Percentiles rank a stretch among this genome's conserved stretches.
phyloP scores from a whole-genome alignment of 2,797 vertebrate species.

The Spheniscus humboldti region DNA sequence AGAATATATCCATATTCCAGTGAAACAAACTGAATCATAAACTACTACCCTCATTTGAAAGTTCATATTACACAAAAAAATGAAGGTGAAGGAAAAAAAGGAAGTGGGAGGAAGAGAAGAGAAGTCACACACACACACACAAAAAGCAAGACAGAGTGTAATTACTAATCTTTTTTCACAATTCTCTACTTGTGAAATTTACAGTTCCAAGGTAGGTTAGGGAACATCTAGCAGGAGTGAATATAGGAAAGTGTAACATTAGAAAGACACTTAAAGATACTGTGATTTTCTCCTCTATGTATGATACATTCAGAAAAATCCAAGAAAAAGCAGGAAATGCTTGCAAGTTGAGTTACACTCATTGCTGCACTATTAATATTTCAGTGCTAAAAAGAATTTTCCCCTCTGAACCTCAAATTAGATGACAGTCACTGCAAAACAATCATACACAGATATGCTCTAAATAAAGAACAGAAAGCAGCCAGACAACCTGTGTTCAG shows the following conservation, averaged over 20 bases:
- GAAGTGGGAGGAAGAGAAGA: not conserved
- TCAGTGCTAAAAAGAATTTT: not conserved
- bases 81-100: not conserved
- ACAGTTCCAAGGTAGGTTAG: not conserved
- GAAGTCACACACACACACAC: not conserved
- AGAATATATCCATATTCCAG: not conserved
- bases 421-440: not conserved
- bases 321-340: not conserved
- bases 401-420: not conserved
- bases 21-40: not conserved
- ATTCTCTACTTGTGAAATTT: not conserved
- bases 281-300: not conserved
- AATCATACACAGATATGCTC: not conserved
- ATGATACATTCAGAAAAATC: not conserved
- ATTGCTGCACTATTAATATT: not conserved
- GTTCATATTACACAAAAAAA: not conserved
- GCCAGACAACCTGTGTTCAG: not conserved
- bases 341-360: not conserved
- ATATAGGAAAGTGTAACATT: not conserved
- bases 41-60: not conserved
- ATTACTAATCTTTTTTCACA: not conserved
- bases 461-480: not conserved
- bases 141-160: not conserved
- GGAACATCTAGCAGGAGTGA: not conserved
- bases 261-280: not conserved